Conservation (phyloP, 2,888 invertebrate genomes). For the Hydrotaea cyrtoneurina region DNA sequence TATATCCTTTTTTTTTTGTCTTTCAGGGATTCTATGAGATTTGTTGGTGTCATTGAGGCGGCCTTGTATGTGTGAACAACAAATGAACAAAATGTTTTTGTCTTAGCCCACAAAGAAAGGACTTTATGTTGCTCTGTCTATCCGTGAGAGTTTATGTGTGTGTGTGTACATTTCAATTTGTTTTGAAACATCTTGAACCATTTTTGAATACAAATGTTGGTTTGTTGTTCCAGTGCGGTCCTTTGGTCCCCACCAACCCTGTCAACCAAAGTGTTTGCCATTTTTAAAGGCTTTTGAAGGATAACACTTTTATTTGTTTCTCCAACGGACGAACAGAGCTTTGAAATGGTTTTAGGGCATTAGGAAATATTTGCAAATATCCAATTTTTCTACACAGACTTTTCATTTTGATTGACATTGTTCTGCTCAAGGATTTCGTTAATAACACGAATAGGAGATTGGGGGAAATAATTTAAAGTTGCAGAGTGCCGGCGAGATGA, state of each 20-base stretch:
- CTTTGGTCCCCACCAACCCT: not conserved
- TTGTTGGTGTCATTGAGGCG: not conserved
- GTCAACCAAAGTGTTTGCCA: not conserved
- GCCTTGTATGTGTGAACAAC: not conserved
- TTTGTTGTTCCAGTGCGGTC: not conserved
- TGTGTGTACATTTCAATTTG: too few species aligned
- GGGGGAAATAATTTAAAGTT: not conserved
- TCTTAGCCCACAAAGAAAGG: not conserved
- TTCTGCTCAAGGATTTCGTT: not conserved
- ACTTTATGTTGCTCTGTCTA: not conserved
- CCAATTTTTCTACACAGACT: not conserved
- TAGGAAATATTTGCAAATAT: not conserved
- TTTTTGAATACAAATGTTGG: not conserved
- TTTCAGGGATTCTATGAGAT: not conserved
- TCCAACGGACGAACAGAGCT: not conserved
- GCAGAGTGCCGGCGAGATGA: not conserved
- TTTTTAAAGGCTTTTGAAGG: not conserved
- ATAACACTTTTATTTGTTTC: constrained; percentile 7
- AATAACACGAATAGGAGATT: not conserved
- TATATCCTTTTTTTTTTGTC: too few species aligned
- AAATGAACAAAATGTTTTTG: not conserved
- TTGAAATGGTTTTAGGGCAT: not conserved
- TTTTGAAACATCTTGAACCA: too few species aligned
- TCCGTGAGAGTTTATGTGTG: not conserved
- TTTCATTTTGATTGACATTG: constrained; percentile 17